Percentiles rank a stretch among this genome's conserved stretches.
Evolutionary conservation across 2,888 invertebrate genomes (phyloP).

Genomic region (Drosophila lacicola): DNA sequence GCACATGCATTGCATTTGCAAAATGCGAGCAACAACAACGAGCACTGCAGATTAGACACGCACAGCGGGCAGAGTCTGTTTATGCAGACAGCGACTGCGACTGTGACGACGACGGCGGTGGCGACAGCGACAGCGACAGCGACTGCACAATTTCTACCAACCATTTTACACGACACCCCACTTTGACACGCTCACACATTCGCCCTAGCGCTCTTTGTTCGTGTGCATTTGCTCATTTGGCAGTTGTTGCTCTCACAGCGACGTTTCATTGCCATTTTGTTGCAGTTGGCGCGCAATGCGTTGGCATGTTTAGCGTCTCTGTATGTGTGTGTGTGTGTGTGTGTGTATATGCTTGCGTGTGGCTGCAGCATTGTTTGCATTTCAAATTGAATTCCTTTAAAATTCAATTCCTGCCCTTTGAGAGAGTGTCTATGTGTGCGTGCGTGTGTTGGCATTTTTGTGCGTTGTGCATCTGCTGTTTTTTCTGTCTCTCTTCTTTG

Average conservation of each 20-base stretch:
- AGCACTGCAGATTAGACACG: conserved; percentile 64
- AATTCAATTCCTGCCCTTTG: conserved; percentile 56
- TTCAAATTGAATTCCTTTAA: conserved; percentile 80
- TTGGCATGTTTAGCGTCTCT: conserved; percentile 49
- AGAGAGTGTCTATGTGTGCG: conserved; percentile 3
- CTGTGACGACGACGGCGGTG: background rate
- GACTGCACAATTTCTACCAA: conserved; percentile 33
- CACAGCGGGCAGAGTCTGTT: conserved; percentile 42
- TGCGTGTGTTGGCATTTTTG: conserved; percentile 70
- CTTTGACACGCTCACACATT: conserved; percentile 14
- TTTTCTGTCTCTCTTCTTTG: conserved; percentile 55
- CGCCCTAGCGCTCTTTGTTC: conserved; percentile 8
- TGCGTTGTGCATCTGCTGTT: conserved; percentile 77
- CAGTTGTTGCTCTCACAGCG: conserved; percentile 21
- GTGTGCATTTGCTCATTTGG: conserved; percentile 52
- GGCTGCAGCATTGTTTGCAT: conserved; percentile 74
- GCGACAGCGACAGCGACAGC: conserved; percentile 4
- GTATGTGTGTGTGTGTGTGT: conserved; percentile 10
- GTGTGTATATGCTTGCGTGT: conserved; percentile 44
- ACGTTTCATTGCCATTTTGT: conserved; percentile 78
- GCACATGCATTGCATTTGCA: conserved; percentile 61
- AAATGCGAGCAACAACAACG: conserved; percentile 25
- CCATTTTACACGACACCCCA: conserved; percentile 49
- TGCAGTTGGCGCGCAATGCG: conserved; percentile 75
- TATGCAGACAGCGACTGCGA: conserved; percentile 14